Base-by-base conservation (phyloP, 1,140 invertebrate species). In the Neocloeon triangulifer region DNA sequence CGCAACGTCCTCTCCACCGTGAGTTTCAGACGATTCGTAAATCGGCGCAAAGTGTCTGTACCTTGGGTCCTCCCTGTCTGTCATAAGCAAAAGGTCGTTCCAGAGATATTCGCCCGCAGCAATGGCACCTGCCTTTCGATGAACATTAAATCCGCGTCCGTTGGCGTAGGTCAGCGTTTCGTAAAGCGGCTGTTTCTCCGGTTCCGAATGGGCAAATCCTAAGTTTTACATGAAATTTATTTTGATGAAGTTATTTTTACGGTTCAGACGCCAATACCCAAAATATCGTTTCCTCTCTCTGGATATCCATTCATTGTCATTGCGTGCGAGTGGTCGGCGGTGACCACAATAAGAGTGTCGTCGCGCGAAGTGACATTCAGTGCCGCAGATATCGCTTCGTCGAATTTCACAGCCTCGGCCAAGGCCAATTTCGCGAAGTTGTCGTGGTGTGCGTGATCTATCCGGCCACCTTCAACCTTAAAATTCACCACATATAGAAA, bases 401-500 rank as follows among this genome's bases (percentile, higher is more conserved):
- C 78, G 30, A 95, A 63, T 10, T 66, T 66, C 0, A 76, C 47
- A 0, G 78, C 67, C 53, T 95, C 88, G 26, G 65, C 52, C 1
- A 94, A 48, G 1, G 86, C 81, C 37, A 67, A 64, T 27, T 69
- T 62, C 0, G 81, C 85, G 21, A 70, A 61, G 0, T 73, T 78
- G 15, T 69, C 56, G 53, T 94, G 88, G 51, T 94, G 81, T 1
- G 72, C 81, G 40, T 72, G 70, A 51, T 94, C 88, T 23, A 95
- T 89, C 28, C 79, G 61, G 6, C 78, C 79, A 19, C 74, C 77
- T 62, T 82, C 77, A 2, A 81, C 65, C 69, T 73, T 33, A n/a
- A n/a, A n/a, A n/a, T n/a, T n/a, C n/a, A n/a, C n/a, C n/a, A n/a
- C n/a, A n/a, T n/a, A n/a, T n/a, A n/a, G n/a, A n/a, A n/a, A n/a